Evolutionary conservation across 2,888 invertebrate genomes (phyloP), one percentile per base, ranked within the genome.

Genomic region (Sinohyriopsis cumingii): DNA sequence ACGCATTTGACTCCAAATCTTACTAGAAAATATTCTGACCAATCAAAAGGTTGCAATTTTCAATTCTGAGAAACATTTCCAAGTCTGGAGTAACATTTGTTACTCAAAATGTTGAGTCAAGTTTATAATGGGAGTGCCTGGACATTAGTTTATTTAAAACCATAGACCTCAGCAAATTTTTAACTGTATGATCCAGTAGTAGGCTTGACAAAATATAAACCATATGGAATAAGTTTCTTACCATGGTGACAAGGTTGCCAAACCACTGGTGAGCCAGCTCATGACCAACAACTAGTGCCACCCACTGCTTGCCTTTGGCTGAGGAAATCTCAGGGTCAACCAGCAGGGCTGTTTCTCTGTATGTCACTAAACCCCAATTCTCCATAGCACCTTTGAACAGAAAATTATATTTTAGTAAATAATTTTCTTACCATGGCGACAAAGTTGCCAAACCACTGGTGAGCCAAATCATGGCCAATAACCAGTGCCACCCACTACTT

Each of bases 211-310:
- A 7, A 45, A 45, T 33, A 1, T 12, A 45, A 45, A 45, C 45
- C 9, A 9, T 45, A 45, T 9, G 12, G 9, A 45, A 45, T 45
- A 45, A 68, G 25, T 5, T 63, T 54, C 67, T 78, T 77, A 91
- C 92, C 97, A 98, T 98, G 33, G 98, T 98, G 1, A 98, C 98
- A 62, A 98, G 92, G 90, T 98, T 98, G 12, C 98, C 99, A 91
- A 99, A 99, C 98, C 99, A 99, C 90, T 98, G 97, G 90, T 98
- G 98, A 5, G 97, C 97, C 65, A 99, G 91, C 90, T 99, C 98
- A 90, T 99, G 98, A 5, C 89, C 90, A 19, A 92, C 91, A 0
- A 96, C 95, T 25, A 97, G 90, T 0, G 97, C 97, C 25, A 89
- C 87, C 84, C 86, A 87, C 72, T 89, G 89, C 68, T 85, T 84